Evolutionary conservation across 2,797 vertebrate genomes (phyloP).

Genomic region (Etheostoma nigrum): DNA sequence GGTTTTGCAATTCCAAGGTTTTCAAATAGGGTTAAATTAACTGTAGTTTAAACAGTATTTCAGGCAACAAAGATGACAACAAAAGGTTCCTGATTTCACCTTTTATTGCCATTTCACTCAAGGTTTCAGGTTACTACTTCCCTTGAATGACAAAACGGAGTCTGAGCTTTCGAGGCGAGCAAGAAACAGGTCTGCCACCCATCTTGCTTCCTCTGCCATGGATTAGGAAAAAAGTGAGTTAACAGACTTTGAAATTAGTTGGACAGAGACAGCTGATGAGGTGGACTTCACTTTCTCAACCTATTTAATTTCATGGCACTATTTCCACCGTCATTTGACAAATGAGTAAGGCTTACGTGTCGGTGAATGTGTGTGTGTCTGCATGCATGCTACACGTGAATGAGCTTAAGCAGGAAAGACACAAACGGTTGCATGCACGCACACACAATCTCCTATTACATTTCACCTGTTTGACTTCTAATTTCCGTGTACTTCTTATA

Average conservation of each 20-base stretch:
- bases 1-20: not conserved
- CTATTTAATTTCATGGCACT: conserved; percentile 55
- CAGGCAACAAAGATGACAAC: not conserved
- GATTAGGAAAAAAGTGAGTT: conserved; percentile 46
- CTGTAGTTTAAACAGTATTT: not conserved
- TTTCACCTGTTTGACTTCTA: conserved; percentile 57
- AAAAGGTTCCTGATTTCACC: not conserved
- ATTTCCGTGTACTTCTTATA: conserved; percentile 49
- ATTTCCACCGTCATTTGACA: conserved; percentile 52
- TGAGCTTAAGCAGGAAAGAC: conserved; percentile 22
- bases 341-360: conserved; percentile 44
- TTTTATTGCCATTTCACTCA: not conserved
- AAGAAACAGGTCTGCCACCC: not conserved
- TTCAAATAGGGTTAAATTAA: no score
- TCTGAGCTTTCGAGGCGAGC: not conserved
- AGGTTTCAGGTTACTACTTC: conserved; percentile 8
- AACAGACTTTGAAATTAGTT: conserved; percentile 50
- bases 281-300: conserved; percentile 57
- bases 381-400: not conserved
- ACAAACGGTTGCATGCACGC: not conserved
- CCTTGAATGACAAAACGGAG: not conserved
- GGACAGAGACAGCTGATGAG: conserved; percentile 52
- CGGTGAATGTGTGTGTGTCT: conserved; percentile 24
- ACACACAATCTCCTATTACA: conserved; percentile 32
- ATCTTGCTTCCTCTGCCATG: conserved; percentile 18